Conservation (phyloP, 2,888 invertebrate species). For the Drosophila paramelanica region DNA sequence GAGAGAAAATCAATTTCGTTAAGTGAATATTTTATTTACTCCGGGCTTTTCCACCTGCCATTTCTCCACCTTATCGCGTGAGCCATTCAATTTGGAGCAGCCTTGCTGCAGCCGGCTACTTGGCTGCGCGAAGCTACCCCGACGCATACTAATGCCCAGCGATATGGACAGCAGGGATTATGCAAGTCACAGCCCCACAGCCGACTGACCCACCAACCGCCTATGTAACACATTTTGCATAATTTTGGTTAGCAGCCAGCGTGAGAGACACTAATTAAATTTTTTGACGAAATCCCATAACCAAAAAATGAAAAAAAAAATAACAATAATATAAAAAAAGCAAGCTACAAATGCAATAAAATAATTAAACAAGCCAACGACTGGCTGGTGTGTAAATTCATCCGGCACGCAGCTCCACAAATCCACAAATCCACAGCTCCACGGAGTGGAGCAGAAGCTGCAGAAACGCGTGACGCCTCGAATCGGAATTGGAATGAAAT, state of each 20-base stretch:
- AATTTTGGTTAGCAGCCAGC: constrained; percentile 47
- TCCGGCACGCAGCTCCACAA: constrained; percentile 38
- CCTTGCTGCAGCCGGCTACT: constrained; percentile 10
- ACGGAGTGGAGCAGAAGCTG: constrained; percentile 16
- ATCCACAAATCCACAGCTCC: background rate
- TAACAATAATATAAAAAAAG: constrained; percentile 11
- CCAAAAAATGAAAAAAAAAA: constrained; percentile 16
- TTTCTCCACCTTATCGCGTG: constrained; percentile 34
- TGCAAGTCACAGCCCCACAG: constrained; percentile 51
- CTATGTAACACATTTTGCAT: constrained; percentile 79
- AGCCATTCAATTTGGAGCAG: constrained; percentile 62
- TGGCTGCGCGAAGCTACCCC: constrained; percentile 23
- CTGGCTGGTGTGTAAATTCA: constrained; percentile 58
- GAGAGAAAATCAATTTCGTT: constrained; percentile 2
- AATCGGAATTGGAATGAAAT: constrained; percentile 38
- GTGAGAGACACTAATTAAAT: constrained; percentile 72
- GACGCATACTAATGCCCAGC: constrained; percentile 66
- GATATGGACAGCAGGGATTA: constrained; percentile 46
- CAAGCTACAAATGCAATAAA: constrained; percentile 66
- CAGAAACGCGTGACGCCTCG: constrained; percentile 40
- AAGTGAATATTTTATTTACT: background rate
- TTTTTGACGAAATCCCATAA: constrained; percentile 56
- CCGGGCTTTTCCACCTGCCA: constrained; percentile 8
- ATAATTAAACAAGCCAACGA: constrained; percentile 66
- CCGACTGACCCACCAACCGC: constrained; percentile 56